A percentile compares a stretch with the other conserved stretches of the same genome.
These are phyloP conservation scores for Ectobius pallidus DNA, from an alignment of 2,888 invertebrate genomes.

Conservation along the genomic window DNA sequence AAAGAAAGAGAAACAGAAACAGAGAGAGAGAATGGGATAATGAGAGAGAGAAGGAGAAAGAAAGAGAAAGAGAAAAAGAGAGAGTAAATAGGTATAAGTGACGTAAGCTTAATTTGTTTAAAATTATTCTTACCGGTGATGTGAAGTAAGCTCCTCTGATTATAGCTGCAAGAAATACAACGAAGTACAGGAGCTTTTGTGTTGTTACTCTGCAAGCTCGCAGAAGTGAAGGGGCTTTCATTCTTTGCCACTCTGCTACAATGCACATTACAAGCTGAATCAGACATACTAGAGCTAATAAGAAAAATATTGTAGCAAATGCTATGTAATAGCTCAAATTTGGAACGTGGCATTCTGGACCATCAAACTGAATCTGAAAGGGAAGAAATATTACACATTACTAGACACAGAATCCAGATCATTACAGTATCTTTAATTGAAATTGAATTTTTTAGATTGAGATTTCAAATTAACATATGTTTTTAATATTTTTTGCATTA, in stretches of 20 bases:
- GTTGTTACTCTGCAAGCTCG: slow-evolving; percentile 86
- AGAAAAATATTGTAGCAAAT: slow-evolving; percentile 72
- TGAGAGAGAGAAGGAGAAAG: too few species aligned
- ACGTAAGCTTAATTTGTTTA: too few species aligned
- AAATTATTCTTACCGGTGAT: slow-evolving; percentile 78
- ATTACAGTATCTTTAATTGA: too few species aligned
- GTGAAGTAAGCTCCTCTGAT: slow-evolving; percentile 89
- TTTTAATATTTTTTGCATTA: too few species aligned
- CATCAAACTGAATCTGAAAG: slow-evolving; percentile 71
- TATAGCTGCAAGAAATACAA: slow-evolving; percentile 84
- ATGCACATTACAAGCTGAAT: slow-evolving; percentile 85
- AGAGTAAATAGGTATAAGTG: too few species aligned
- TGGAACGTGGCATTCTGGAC: slow-evolving; percentile 80
- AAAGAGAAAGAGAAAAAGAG: too few species aligned
- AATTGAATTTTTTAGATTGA: too few species aligned
- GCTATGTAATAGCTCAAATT: slow-evolving; percentile 78
- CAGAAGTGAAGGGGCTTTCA: slow-evolving; percentile 81
- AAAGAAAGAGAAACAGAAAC: too few species aligned
- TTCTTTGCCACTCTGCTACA: slow-evolving; percentile 78
- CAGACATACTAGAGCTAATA: slow-evolving; percentile 83
- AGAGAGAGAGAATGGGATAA: too few species aligned
- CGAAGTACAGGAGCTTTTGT: slow-evolving; percentile 86
- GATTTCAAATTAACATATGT: too few species aligned
- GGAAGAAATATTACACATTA: slow-evolving; percentile 62
- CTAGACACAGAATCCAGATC: too few species aligned